Evolutionary conservation across 64 coral and sea anemone species (phyloP).

Genomic region (Dendrophyllia cribrosa): DNA sequence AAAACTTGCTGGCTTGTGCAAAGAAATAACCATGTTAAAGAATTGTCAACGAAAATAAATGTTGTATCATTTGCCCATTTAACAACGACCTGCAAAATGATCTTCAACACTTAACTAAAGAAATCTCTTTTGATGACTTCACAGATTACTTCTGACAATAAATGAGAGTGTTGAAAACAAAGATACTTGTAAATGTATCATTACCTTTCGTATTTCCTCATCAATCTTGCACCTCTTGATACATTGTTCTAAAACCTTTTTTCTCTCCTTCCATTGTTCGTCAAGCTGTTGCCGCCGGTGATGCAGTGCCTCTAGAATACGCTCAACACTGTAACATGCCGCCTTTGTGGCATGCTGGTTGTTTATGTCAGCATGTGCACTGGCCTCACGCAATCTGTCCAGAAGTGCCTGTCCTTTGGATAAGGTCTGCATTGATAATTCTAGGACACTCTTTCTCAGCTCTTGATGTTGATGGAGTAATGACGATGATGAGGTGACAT

Average conservation of each 20-base stretch:
- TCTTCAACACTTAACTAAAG: too few species aligned
- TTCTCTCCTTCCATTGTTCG: slow-evolving; percentile 90
- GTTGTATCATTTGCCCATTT: too few species aligned
- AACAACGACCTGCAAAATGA: too few species aligned
- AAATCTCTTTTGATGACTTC: too few species aligned
- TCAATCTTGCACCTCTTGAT: slow-evolving; percentile 96
- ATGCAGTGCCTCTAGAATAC: slow-evolving; percentile 85
- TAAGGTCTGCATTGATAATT: slow-evolving; percentile 98
- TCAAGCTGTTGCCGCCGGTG: slow-evolving; percentile 82
- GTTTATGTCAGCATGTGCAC: slow-evolving; percentile 93
- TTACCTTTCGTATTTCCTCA: slow-evolving; percentile 86
- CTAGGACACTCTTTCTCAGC: slow-evolving; percentile 86
- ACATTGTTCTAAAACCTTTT: slow-evolving; percentile 90
- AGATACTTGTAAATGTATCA: too few species aligned
- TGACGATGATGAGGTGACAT: slow-evolving; percentile 88
- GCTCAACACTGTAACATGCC: slow-evolving; percentile 95
- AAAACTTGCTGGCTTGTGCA: too few species aligned
- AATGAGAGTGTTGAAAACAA: too few species aligned
- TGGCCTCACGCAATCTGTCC: slow-evolving; percentile 91
- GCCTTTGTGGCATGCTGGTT: slow-evolving; percentile 94
- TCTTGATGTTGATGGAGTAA: slow-evolving; percentile 97
- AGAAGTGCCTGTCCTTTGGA: slow-evolving; percentile 94
- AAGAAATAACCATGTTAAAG: too few species aligned
- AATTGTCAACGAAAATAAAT: too few species aligned
- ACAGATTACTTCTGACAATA: too few species aligned